Evolutionary conservation across 1,140 invertebrate species (phyloP).

Genomic region (Matsumurasca onukii): DNA sequence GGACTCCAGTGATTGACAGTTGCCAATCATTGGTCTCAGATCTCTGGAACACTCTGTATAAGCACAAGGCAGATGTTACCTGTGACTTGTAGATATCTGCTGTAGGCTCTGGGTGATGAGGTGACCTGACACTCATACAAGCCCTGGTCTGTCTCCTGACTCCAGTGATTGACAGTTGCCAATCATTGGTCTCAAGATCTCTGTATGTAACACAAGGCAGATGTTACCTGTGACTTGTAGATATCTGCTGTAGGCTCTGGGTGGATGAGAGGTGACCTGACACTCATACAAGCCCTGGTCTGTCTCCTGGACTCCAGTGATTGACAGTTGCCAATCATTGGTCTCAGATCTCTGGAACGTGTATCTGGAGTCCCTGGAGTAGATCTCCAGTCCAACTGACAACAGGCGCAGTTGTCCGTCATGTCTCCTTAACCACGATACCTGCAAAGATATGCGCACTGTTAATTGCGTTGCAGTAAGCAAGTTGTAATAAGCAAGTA

Average conservation of each 20-base stretch:
- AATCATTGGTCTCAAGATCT: constrained; percentile 57
- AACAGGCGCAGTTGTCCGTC: constrained; percentile 72
- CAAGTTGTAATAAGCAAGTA: too few relatives aligned
- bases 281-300: constrained; percentile 85
- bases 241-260: constrained; percentile 78
- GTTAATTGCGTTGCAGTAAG: too few relatives aligned
- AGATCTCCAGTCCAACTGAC: constrained; percentile 74
- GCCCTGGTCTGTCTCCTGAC: constrained; percentile 79
- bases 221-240: constrained; percentile 84
- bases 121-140: constrained; percentile 87
- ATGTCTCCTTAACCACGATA: constrained; percentile 74
- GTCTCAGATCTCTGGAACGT: constrained; percentile 31
- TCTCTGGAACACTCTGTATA: constrained; percentile 12
- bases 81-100: constrained; percentile 76
- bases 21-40: constrained; percentile 66
- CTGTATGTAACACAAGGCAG: too few relatives aligned
- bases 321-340: constrained; percentile 79
- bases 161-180: constrained; percentile 82
- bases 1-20: constrained; percentile 80
- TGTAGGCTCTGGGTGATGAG: constrained; percentile 81
- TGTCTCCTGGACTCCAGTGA: constrained; percentile 76
- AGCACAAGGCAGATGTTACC: too few relatives aligned
- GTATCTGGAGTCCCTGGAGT: constrained; percentile 63
- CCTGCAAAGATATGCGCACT: constrained; percentile 57
- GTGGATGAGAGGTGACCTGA: constrained; percentile 85